Evolutionary conservation across 2,888 invertebrate species (phyloP).

Genomic region (Linyphia triangularis): DNA sequence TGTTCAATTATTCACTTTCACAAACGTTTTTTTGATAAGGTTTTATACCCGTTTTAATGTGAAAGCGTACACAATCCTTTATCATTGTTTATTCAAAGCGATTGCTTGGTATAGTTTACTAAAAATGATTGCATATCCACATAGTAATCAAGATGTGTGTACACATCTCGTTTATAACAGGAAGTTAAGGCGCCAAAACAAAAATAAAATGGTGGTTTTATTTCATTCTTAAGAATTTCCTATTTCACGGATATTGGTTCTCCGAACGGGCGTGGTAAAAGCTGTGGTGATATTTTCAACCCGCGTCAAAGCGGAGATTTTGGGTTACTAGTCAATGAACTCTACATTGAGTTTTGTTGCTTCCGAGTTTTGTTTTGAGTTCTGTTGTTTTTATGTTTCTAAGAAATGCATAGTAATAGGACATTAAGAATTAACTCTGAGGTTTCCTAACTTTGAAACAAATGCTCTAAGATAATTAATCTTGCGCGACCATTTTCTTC

Average conservation of each 20-base stretch:
- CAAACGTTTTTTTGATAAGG: constrained; percentile 3
- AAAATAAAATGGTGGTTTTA: neutral
- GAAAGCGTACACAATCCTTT: neutral
- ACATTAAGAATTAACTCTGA: too few species aligned
- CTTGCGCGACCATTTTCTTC: too few species aligned
- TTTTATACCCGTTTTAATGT: neutral
- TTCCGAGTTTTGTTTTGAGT: too few species aligned
- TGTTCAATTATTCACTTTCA: neutral
- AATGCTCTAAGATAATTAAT: too few species aligned
- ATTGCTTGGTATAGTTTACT: neutral
- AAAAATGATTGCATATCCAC: too few species aligned
- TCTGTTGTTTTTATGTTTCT: too few species aligned
- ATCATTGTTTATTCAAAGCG: neutral
- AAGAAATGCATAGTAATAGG: too few species aligned
- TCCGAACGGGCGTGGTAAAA: neutral
- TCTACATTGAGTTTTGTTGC: too few species aligned
- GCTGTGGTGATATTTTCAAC: neutral
- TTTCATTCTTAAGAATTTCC: neutral
- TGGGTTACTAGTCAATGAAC: neutral
- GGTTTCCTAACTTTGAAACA: too few species aligned
- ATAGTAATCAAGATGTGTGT: neutral
- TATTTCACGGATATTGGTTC: neutral
- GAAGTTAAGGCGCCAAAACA: neutral
- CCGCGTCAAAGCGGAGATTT: neutral
- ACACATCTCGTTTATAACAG: too few species aligned